phyloP scores from a whole-genome alignment of 2,113 vertebrate genomes.

The Mesembrinibis cayennensis region DNA sequence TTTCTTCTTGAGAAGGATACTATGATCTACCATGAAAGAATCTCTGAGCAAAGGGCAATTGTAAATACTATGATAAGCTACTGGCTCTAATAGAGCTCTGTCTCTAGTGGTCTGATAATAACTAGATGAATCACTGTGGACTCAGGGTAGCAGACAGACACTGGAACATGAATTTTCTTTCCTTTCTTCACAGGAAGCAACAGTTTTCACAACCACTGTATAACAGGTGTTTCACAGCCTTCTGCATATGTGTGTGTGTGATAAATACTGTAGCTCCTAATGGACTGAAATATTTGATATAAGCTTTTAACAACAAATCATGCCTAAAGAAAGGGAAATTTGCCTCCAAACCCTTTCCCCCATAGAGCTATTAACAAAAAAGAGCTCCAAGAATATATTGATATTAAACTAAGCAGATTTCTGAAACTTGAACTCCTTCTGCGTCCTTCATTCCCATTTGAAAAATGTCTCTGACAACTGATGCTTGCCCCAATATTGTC shows the following conservation, averaged over 20 bases:
- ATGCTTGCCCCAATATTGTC: background rate
- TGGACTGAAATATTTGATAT: slow-evolving; percentile 44
- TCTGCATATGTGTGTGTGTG: background rate
- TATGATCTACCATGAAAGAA: background rate
- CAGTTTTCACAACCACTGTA: background rate
- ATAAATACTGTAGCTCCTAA: slow-evolving; percentile 21
- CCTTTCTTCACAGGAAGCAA: background rate
- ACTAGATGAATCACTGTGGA: background rate
- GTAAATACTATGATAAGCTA: background rate
- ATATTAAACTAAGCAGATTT: slow-evolving; percentile 49
- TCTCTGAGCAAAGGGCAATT: background rate
- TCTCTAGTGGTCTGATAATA: background rate
- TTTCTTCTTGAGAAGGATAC: background rate
- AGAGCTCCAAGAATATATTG: slow-evolving; percentile 9
- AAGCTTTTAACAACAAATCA: slow-evolving; percentile 43
- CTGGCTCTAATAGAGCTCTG: background rate
- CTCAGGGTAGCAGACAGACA: background rate
- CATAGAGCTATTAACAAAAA: slow-evolving; percentile 48
- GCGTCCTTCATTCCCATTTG: slow-evolving; percentile 43
- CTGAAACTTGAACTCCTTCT: slow-evolving; percentile 32
- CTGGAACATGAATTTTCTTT: background rate
- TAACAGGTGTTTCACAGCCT: background rate
- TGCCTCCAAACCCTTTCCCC: slow-evolving; percentile 12
- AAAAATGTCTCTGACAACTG: slow-evolving; percentile 41
- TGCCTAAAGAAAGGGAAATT: slow-evolving; percentile 24